Evolutionary conservation across 1,140 invertebrate species (phyloP).

Genomic region (Eumeta japonica): DNA sequence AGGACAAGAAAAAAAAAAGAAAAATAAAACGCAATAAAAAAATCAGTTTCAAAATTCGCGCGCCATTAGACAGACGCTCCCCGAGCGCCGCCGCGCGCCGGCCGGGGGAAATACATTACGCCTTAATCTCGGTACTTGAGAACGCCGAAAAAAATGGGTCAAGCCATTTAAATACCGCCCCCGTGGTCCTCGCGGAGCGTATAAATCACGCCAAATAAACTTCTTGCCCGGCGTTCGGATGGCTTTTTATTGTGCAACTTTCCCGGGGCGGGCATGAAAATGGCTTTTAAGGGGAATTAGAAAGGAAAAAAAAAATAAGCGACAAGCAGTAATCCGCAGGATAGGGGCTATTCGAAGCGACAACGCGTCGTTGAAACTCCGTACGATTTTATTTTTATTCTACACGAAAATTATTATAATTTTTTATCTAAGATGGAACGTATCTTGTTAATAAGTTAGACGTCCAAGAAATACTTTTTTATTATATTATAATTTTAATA

Average conservation of each 20-base stretch:
- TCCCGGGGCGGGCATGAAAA: conserved; percentile 10
- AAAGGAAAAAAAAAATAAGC: conserved; percentile 11
- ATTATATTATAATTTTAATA: too few species aligned
- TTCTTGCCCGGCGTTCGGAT: too few species aligned
- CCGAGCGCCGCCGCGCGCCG: too few species aligned
- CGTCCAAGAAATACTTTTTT: too few species aligned
- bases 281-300: conserved; percentile 13
- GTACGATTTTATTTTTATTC: conserved; percentile 5
- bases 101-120: too few species aligned
- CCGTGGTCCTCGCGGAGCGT: conserved; percentile 17
- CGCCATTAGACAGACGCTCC: too few species aligned
- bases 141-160: conserved; percentile 21
- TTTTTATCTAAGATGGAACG: background rate
- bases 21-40: too few species aligned
- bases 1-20: too few species aligned
- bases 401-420: background rate
- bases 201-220: conserved; percentile 24
- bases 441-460: too few species aligned
- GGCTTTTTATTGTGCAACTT: conserved; percentile 7
- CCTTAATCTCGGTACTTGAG: too few species aligned
- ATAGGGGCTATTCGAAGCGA: conserved; percentile 6
- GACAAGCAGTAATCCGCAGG: conserved; percentile 8
- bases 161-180: conserved; percentile 17
- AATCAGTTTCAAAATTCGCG: too few species aligned
- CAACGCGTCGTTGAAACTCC: conserved; percentile 9